Evolutionary conservation across 2,797 vertebrate species (phyloP).

Genomic region (Mus caroli): DNA sequence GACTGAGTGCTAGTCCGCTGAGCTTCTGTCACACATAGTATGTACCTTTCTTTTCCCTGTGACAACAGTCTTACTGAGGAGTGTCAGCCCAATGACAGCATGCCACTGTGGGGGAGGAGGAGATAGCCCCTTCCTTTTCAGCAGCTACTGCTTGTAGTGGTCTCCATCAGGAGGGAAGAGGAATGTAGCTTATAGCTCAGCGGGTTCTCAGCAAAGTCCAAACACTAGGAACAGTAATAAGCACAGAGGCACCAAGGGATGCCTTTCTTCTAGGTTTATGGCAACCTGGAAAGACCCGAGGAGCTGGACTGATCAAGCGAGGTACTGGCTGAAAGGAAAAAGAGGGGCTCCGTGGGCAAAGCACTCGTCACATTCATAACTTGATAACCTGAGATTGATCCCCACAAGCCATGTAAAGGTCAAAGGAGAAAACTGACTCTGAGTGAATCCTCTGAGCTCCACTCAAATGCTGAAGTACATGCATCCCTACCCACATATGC

Average conservation of each 20-base stretch:
- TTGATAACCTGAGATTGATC: not conserved
- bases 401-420: not conserved
- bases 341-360: not conserved
- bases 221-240: not conserved
- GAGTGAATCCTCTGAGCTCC: not conserved
- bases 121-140: not conserved
- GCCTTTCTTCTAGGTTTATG: conserved; percentile 23
- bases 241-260: not conserved
- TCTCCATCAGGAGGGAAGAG: not conserved
- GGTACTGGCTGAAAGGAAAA: not conserved
- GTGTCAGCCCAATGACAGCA: not conserved
- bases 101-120: not conserved
- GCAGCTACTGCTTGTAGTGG: not conserved
- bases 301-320: not conserved
- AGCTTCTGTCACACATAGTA: not conserved
- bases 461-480: not conserved
- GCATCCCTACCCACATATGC: not conserved
- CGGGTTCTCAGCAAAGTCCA: not conserved
- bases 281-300: not conserved
- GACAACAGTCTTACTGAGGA: conserved; percentile 7
- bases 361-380: not conserved
- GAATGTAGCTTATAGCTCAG: not conserved
- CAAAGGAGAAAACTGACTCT: not conserved
- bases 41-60: not conserved
- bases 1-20: not conserved